phyloP scores from a whole-genome alignment of 2,888 invertebrate genomes.

The Lottia scabra region DNA sequence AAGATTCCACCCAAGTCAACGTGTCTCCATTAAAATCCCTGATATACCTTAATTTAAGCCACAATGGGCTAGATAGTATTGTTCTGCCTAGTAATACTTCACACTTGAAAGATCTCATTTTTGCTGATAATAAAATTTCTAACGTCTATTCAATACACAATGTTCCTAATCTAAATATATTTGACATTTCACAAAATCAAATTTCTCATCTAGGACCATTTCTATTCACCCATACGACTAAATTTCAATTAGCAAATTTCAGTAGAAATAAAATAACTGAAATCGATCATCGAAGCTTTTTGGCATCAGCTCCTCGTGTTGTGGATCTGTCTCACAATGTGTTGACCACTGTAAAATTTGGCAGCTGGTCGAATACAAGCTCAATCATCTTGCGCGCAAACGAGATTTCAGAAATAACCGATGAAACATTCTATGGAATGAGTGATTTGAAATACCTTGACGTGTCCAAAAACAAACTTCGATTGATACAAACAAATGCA shows the following conservation, averaged over 20 bases:
- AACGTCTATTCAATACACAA: conserved; percentile 22
- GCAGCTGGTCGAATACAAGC: conserved; percentile 50
- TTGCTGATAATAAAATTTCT: conserved; percentile 33
- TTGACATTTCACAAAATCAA: conserved; percentile 29
- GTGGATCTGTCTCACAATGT: conserved; percentile 59
- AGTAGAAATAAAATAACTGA: conserved; percentile 52
- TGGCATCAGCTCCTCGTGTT: conserved; percentile 44
- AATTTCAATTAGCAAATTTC: conserved; percentile 50
- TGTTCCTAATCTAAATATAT: neutral
- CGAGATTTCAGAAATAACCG: conserved; percentile 40
- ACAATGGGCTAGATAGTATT: conserved; percentile 25
- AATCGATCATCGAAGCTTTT: conserved; percentile 51
- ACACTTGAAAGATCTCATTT: conserved; percentile 27
- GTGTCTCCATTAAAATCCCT: conserved; percentile 27
- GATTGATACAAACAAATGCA: conserved; percentile 35
- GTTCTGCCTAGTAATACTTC: conserved; percentile 30
- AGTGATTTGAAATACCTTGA: conserved; percentile 44
- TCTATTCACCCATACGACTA: conserved; percentile 46
- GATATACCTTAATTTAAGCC: conserved; percentile 31
- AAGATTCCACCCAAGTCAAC: conserved; percentile 6
- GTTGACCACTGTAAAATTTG: conserved; percentile 42
- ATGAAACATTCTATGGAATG: conserved; percentile 51
- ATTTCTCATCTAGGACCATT: conserved; percentile 42
- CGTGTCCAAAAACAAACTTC: conserved; percentile 46
- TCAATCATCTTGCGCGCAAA: conserved; percentile 47